phyloP scores from a whole-genome alignment of 53 echinoderm and acorn worm genomes.

The Temnopleurus reevesii region DNA sequence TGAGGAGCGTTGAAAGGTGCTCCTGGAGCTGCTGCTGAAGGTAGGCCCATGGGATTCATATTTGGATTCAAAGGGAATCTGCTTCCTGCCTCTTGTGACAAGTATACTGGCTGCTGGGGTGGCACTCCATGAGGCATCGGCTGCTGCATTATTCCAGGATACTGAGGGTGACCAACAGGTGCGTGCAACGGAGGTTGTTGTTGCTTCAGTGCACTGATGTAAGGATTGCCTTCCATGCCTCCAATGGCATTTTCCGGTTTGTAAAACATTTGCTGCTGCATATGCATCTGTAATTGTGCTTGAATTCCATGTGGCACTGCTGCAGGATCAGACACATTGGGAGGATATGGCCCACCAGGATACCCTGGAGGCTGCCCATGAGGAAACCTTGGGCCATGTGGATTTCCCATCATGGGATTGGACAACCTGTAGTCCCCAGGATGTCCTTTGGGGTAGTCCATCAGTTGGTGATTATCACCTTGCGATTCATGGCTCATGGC shows the following conservation, averaged over 20 bases:
- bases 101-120: conserved; percentile 4
- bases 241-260: conserved; percentile 4
- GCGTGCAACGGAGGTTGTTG: background rate
- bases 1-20: background rate
- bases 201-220: conserved; percentile 30
- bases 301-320: conserved; percentile 8
- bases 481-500: background rate
- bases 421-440: background rate
- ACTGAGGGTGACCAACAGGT: conserved; percentile 3
- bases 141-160: conserved; percentile 32
- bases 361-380: conserved; percentile 9
- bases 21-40: conserved; percentile 35
- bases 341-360: conserved; percentile 7
- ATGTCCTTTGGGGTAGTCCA: background rate
- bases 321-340: background rate
- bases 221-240: background rate
- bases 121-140: background rate
- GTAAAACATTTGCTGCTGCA: conserved; percentile 41
- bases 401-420: background rate
- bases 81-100: background rate
- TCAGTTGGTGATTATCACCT: background rate
- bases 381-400: conserved; percentile 1
- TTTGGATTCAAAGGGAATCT: conserved; percentile 42
- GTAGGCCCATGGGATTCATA: conserved; percentile 28
- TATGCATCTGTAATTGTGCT: background rate